phyloP scores from a whole-genome alignment of 2,113 vertebrate genomes.

The Bubo scandiacus region DNA sequence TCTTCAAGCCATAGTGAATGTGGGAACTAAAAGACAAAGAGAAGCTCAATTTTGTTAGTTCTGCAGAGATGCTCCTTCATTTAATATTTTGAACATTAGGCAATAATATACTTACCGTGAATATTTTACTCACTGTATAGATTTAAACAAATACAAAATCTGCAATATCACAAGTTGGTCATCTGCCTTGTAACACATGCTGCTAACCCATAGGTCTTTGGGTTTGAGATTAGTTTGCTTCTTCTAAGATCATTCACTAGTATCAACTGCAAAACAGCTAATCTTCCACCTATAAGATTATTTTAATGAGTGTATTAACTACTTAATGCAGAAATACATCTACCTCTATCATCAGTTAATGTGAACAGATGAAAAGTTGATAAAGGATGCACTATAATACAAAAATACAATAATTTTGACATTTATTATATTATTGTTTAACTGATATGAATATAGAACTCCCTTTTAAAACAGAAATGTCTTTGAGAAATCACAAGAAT shows the following conservation, averaged over 20 bases:
- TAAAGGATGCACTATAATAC: background rate
- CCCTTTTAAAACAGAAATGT: background rate
- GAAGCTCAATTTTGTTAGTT: background rate
- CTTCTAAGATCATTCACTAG: background rate
- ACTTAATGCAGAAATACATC: background rate
- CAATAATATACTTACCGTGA: background rate
- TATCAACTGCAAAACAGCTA: background rate
- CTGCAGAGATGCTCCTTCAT: background rate
- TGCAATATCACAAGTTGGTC: background rate
- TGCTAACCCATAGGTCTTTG: background rate
- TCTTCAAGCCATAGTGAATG: background rate
- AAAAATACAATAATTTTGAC: background rate
- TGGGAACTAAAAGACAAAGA: background rate
- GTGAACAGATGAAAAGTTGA: background rate
- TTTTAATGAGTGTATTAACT: conserved; percentile 1
- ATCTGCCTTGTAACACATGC: background rate
- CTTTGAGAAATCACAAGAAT: background rate
- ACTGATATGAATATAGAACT: background rate
- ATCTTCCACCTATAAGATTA: background rate
- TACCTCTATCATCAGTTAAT: background rate
- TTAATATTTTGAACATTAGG: background rate
- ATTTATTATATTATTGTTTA: conserved; percentile 6
- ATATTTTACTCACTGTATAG: background rate
- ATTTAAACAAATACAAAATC: background rate
- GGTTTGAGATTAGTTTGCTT: background rate